Evolutionary conservation across 1,140 invertebrate species (phyloP), one percentile per base, ranked within the genome.

Genomic region (Melitaea cinxia): DNA sequence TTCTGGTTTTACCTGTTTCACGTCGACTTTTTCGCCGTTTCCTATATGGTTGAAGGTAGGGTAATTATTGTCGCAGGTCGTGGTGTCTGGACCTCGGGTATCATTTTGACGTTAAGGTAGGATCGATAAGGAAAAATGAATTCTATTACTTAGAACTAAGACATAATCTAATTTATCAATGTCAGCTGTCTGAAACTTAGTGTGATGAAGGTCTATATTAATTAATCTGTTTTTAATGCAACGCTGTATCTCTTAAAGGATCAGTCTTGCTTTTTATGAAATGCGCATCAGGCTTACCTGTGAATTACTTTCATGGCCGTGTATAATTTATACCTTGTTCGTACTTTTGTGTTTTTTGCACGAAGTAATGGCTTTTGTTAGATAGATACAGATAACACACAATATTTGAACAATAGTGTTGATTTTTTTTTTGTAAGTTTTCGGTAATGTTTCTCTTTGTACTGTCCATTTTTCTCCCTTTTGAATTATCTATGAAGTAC

Each of bases 41-140:
- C 55, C 59, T 62, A 37, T 57, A 57, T 49, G 58, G 58, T 50
- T n/a, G 52, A 65, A 52, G 45, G 23, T 24, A 21, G 24, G 15
- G 33, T 47, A 65, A 65, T 65, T 56, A 65, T 65, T 65, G 54
- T 7, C 54, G 30, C 35, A 65, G 62, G 62, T 65, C 62, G 35
- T 35, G 60, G 50, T 54, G 26, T 62, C 60, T 53, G 52, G 52
- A 24, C 37, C 55, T 57, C 39, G 24, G 37, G 17, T 6, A 15
- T 24, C 19, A 28, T 57, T 57, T 39, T 37, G 37, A 42, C 45
- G 39, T 57, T 57, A 39, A 57, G 21, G 9, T 17, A 28, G 19
- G 23, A 45, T 24, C 12, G 9, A 2, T 26, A 62, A 45, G 0
- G n/a, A 21, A 62, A 28, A 54, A n/a, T 47, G 7, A 26, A 54